Conservation (phyloP, 2,797 vertebrate species). For the Glossophaga mutica region DNA sequence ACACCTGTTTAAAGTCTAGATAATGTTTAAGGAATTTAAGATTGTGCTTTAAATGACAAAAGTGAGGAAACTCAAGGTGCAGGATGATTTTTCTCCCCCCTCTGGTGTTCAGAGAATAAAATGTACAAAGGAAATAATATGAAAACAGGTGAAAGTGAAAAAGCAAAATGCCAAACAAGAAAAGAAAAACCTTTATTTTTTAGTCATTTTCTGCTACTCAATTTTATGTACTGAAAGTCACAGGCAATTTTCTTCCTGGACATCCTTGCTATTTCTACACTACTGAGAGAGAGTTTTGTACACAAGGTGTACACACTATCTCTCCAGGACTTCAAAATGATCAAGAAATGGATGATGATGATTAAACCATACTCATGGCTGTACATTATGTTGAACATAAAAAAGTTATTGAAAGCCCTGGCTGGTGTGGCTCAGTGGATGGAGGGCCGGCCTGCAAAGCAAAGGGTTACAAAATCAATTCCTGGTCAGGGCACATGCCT, state of each 20-base stretch:
- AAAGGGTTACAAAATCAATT: too few species aligned
- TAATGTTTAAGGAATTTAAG: background rate
- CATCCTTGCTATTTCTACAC: background rate
- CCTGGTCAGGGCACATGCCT: too few species aligned
- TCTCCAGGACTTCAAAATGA: background rate
- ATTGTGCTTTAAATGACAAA: conserved; percentile 1
- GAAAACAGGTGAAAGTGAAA: background rate
- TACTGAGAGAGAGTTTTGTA: background rate
- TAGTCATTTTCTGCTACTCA: background rate
- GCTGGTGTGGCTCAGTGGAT: too few species aligned
- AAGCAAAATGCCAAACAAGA: background rate
- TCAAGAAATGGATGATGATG: background rate
- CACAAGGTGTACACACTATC: background rate
- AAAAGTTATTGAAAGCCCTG: background rate
- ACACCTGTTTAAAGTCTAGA: background rate
- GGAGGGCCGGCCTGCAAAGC: too few species aligned
- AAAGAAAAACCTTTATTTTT: background rate
- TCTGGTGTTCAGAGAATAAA: background rate
- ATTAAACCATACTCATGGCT: background rate
- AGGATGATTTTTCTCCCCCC: background rate
- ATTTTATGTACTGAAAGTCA: background rate
- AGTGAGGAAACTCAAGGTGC: background rate
- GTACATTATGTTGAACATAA: background rate
- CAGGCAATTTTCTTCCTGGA: background rate
- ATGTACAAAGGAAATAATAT: background rate